A percentile compares a stretch with the other conserved stretches of the same genome.
Evolutionary conservation across 2,113 vertebrate species (phyloP).

Genomic region (Pseudopipra pipra): DNA sequence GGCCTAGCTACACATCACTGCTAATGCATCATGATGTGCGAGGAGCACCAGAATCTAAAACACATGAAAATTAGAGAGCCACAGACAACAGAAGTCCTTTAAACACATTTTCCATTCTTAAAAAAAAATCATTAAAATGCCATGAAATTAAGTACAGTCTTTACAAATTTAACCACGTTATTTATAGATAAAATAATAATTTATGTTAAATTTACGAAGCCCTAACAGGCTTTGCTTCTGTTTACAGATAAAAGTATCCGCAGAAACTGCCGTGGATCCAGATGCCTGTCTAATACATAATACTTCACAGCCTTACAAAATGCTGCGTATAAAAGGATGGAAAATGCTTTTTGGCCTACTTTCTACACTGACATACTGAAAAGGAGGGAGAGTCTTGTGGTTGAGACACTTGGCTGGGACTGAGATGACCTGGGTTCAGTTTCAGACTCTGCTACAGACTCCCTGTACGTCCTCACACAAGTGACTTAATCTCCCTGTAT

Average conservation of each 20-base stretch:
- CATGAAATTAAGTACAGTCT: neutral
- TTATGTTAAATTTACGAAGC: slow-evolving; percentile 14
- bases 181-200: slow-evolving; percentile 10
- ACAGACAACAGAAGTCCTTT: neutral
- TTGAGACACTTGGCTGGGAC: slow-evolving; percentile 65
- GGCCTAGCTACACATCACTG: accelerated
- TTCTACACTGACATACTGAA: slow-evolving; percentile 54
- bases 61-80: neutral
- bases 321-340: slow-evolving; percentile 12
- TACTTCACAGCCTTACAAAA: slow-evolving; percentile 55
- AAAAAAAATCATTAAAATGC: neutral
- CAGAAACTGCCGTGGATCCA: slow-evolving; percentile 43
- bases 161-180: neutral
- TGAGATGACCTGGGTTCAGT: slow-evolving; percentile 56
- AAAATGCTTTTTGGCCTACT: slow-evolving; percentile 60
- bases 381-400: slow-evolving; percentile 52
- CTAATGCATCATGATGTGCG: neutral
- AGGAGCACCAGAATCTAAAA: neutral
- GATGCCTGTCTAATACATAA: slow-evolving; percentile 59
- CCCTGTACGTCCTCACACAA: slow-evolving; percentile 14
- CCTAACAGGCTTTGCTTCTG: slow-evolving; percentile 25
- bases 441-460: slow-evolving; percentile 57
- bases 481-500: slow-evolving; percentile 49
- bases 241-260: slow-evolving; percentile 43
- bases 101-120: neutral